Percentiles rank a stretch among this genome's conserved stretches.
phyloP scores from a whole-genome alignment of 2,888 invertebrate species.

The Calephelis perditalis region DNA sequence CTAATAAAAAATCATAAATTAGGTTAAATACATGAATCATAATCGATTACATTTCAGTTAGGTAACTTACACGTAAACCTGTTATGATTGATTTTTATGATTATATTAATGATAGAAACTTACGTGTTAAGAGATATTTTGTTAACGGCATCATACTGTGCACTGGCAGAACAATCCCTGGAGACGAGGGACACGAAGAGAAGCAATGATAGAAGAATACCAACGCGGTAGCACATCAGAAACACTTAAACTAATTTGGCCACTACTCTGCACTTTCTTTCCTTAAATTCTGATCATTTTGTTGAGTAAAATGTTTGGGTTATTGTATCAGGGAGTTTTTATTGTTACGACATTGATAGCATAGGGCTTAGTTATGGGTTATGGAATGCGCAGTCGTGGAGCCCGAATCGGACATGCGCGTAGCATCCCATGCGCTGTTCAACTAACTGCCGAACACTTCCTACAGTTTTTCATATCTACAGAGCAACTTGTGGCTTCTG shows the following conservation, averaged over 20 bases:
- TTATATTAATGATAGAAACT: constrained; percentile 33
- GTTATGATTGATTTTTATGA: background rate
- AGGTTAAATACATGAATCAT: too few relatives aligned
- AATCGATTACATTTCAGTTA: too few relatives aligned
- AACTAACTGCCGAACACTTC: constrained; percentile 32
- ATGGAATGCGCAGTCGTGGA: constrained; percentile 48
- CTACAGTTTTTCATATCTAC: constrained; percentile 16
- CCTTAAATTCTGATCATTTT: constrained; percentile 34
- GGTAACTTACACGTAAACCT: background rate
- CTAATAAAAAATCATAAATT: constrained; percentile 52
- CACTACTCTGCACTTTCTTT: constrained; percentile 29
- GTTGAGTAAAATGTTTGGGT: constrained; percentile 21
- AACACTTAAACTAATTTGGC: constrained; percentile 47
- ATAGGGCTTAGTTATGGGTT: constrained; percentile 19
- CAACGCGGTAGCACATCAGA: constrained; percentile 68
- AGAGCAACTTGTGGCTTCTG: constrained; percentile 39
- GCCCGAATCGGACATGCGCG: constrained; percentile 54
- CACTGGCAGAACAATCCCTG: constrained; percentile 63
- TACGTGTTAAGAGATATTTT: constrained; percentile 70
- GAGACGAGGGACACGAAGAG: constrained; percentile 62
- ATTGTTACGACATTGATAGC: constrained; percentile 8
- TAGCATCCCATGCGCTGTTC: constrained; percentile 38
- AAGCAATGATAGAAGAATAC: constrained; percentile 49
- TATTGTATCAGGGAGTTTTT: constrained; percentile 1
- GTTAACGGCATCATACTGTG: constrained; percentile 54